phyloP scores from a whole-genome alignment of 2,888 invertebrate genomes.

The Melipona bicolor region DNA sequence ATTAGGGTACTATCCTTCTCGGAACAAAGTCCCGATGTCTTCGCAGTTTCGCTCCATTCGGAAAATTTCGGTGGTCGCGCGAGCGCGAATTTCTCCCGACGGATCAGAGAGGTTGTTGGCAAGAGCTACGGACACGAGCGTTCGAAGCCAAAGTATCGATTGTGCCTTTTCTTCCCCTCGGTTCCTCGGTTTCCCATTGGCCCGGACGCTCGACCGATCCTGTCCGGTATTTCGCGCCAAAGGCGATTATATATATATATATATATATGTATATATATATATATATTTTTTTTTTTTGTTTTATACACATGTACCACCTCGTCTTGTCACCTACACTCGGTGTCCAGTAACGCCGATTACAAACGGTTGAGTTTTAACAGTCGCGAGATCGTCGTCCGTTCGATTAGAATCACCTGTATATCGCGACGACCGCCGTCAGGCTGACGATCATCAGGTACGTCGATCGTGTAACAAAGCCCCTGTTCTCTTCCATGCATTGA shows the following conservation, averaged over 20 bases:
- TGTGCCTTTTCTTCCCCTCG: slow-evolving; percentile 9
- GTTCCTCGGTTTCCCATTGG: slow-evolving; percentile 3
- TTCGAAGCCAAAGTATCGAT: slow-evolving; percentile 62
- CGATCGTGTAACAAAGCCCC: slow-evolving; percentile 75
- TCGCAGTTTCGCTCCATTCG: background rate
- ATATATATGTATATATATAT: slow-evolving; percentile 36
- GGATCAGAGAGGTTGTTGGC: slow-evolving; percentile 69
- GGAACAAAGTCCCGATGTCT: background rate
- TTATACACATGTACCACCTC: slow-evolving; percentile 52
- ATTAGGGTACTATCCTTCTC: background rate
- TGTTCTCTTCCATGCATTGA: slow-evolving; percentile 87
- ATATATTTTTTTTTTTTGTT: slow-evolving; percentile 34
- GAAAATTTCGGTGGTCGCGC: slow-evolving; percentile 35
- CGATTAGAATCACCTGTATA: slow-evolving; percentile 82
- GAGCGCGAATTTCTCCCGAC: slow-evolving; percentile 72
- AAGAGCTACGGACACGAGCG: slow-evolving; percentile 73
- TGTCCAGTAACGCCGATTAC: slow-evolving; percentile 53
- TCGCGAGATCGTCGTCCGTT: slow-evolving; percentile 62
- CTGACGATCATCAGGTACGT: slow-evolving; percentile 77
- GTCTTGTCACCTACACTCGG: slow-evolving; percentile 46
- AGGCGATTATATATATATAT: slow-evolving; percentile 46
- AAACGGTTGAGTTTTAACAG: slow-evolving; percentile 52
- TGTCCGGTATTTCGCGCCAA: slow-evolving; percentile 51
- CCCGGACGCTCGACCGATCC: slow-evolving; percentile 54
- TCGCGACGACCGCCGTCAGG: slow-evolving; percentile 73